phyloP scores from a whole-genome alignment of 2,888 invertebrate species.

The Meliscaeva auricollis region DNA sequence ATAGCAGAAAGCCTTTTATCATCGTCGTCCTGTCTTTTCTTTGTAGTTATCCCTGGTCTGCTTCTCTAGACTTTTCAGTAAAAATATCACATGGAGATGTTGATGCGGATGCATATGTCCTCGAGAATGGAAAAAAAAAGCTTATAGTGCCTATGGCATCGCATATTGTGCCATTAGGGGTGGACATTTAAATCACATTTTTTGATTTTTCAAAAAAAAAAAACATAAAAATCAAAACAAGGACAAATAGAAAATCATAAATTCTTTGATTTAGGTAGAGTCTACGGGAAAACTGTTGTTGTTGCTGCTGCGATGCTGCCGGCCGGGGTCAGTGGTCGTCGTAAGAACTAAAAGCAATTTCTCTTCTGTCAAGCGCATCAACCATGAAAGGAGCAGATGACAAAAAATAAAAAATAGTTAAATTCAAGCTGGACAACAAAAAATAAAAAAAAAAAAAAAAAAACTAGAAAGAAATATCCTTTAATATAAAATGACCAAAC shows the following conservation, averaged over 20 bases:
- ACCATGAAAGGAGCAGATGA: constrained; percentile 68
- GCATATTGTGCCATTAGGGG: constrained; percentile 61
- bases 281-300: constrained; percentile 49
- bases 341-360: constrained; percentile 74
- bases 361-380: constrained; percentile 74
- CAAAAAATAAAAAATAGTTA: constrained; percentile 23
- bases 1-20: constrained; percentile 62
- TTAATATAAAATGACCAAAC: constrained; percentile 76
- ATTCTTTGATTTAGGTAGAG: constrained; percentile 72
- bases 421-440: constrained; percentile 38
- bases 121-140: constrained; percentile 4
- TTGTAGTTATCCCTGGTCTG: constrained; percentile 41
- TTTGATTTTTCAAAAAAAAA: constrained; percentile 57
- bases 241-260: constrained; percentile 60
- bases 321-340: constrained; percentile 43
- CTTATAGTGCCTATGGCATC: constrained; percentile 66
- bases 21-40: constrained; percentile 65
- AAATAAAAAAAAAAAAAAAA: constrained; percentile 12
- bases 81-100: constrained; percentile 41
- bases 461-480: constrained; percentile 67
- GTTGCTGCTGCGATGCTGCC: constrained; percentile 3
- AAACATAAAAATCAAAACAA: constrained; percentile 23
- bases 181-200: constrained; percentile 73
- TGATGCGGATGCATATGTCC: constrained; percentile 53
- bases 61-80: constrained; percentile 51